phyloP scores from a whole-genome alignment of 2,113 vertebrate species.

The Alectura lathami region DNA sequence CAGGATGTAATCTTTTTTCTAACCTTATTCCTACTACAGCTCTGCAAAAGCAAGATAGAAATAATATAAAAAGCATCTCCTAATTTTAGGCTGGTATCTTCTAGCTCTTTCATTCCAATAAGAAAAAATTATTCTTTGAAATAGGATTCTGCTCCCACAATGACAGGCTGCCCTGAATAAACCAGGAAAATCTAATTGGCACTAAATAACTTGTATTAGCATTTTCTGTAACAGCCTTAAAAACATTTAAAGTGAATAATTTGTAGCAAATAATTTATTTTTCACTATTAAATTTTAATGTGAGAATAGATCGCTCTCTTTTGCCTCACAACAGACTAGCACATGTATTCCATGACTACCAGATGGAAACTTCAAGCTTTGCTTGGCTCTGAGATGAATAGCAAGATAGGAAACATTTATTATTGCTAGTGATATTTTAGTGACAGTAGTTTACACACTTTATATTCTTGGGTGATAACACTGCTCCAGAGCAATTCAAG shows the following conservation, averaged over 20 bases:
- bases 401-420: conserved; percentile 18
- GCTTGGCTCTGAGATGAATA: neutral
- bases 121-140: neutral
- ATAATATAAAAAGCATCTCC: conserved; percentile 8
- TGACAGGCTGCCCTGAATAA: neutral
- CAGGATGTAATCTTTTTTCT: conserved; percentile 10
- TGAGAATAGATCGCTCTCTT: neutral
- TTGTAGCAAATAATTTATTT: conserved; percentile 1
- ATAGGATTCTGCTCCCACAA: neutral
- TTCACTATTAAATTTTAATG: neutral
- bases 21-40: neutral
- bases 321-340: neutral
- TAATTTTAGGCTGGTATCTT: conserved; percentile 51
- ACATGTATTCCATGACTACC: neutral
- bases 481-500: conserved; percentile 29
- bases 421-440: conserved; percentile 23
- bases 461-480: neutral
- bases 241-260: conserved; percentile 8
- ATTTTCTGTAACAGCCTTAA: neutral
- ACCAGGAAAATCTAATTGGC: neutral
- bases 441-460: neutral
- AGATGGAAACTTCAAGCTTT: conserved; percentile 33
- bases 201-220: neutral
- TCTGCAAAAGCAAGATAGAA: conserved; percentile 8
- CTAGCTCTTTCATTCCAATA: neutral